These are phyloP conservation scores for Saturnia pavonia DNA, from an alignment of 2,888 invertebrate genomes.

Conservation along the genomic window DNA sequence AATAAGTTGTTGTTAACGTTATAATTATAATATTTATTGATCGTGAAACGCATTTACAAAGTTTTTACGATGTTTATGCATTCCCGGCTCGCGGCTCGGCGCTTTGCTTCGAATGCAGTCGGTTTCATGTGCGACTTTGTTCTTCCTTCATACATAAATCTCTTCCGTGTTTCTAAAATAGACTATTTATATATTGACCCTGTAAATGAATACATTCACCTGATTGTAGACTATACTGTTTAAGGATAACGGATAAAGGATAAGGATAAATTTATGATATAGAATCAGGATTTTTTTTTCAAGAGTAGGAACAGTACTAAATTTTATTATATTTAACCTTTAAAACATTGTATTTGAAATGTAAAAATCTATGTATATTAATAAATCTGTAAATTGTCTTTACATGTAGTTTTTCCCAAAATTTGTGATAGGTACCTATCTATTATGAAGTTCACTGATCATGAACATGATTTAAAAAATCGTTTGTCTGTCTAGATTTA, in stretches of 20 bases:
- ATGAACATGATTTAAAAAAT: too few relatives aligned
- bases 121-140: slow-evolving; percentile 6
- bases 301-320: too few relatives aligned
- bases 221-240: background rate
- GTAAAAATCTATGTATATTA: too few relatives aligned
- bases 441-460: too few relatives aligned
- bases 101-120: background rate
- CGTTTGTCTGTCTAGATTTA: too few relatives aligned
- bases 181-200: background rate
- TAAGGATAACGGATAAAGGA: background rate
- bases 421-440: too few relatives aligned
- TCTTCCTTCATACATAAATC: slow-evolving; percentile 4
- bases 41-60: slow-evolving; percentile 19
- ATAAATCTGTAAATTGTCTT: too few relatives aligned
- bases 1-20: slow-evolving; percentile 11
- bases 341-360: too few relatives aligned
- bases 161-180: slow-evolving; percentile 18
- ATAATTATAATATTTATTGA: slow-evolving; percentile 25
- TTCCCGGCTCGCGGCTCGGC: slow-evolving; percentile 19
- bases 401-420: too few relatives aligned
- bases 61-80: slow-evolving; percentile 37
- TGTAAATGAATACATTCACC: background rate
- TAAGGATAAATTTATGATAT: too few relatives aligned
- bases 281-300: background rate
- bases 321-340: too few relatives aligned